A percentile compares a stretch with the other conserved stretches of the same genome.
These are phyloP conservation scores for Andrena haemorrhoa DNA, from an alignment of 2,888 invertebrate genomes.

Conservation along the genomic window DNA sequence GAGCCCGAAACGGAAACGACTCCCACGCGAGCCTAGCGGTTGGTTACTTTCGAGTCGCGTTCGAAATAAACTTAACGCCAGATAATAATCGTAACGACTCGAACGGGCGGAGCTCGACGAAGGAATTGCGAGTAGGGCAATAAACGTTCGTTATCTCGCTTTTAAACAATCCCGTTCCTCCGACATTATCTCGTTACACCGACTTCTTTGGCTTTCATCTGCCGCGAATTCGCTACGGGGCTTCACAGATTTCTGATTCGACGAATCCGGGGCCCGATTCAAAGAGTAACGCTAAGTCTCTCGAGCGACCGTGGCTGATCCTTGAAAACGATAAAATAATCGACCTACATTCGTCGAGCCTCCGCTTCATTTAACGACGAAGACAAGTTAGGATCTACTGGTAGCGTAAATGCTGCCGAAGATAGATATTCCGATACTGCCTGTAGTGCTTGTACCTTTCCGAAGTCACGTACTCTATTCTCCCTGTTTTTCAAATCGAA, in stretches of 20 bases:
- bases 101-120: neutral
- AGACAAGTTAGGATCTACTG: neutral
- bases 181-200: neutral
- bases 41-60: slow-evolving; percentile 1
- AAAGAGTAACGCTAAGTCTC: neutral
- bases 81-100: slow-evolving; percentile 37
- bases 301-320: neutral
- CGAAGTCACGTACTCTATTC: too few species aligned
- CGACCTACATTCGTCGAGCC: slow-evolving; percentile 15
- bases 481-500: too few species aligned
- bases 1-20: neutral
- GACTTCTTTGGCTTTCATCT: slow-evolving; percentile 10
- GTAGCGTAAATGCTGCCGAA: neutral
- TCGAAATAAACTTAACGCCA: slow-evolving; percentile 26
- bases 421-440: neutral
- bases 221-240: neutral
- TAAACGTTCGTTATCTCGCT: slow-evolving; percentile 14
- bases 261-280: neutral
- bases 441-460: neutral
- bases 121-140: slow-evolving; percentile 5
- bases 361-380: slow-evolving; percentile 1
- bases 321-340: slow-evolving; percentile 14
- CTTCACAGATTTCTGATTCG: neutral
- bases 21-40: neutral
- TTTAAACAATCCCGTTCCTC: slow-evolving; percentile 19